Evolutionary conservation across 1,140 invertebrate genomes (phyloP).

Genomic region (Solenopsis fugax): DNA sequence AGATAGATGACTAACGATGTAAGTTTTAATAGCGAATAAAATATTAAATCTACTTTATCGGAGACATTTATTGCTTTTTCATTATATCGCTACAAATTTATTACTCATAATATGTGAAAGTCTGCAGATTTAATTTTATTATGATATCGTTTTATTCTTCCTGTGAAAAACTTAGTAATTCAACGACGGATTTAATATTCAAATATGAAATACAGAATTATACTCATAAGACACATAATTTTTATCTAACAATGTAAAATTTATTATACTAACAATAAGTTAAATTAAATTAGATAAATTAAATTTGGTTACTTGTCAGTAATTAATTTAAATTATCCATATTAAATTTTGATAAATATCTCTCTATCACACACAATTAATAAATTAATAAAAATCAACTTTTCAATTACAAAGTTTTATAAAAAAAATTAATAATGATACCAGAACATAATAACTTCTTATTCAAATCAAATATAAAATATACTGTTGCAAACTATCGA

Average conservation of each 20-base stretch:
- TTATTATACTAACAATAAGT: background rate
- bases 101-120: background rate
- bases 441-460: background rate
- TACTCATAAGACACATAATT: background rate
- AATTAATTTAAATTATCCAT: slow-evolving; percentile 21
- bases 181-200: background rate
- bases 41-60: background rate
- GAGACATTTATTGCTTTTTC: background rate
- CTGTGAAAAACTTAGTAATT: background rate
- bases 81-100: slow-evolving; percentile 18
- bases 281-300: background rate
- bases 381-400: background rate
- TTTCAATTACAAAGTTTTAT: background rate
- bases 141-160: background rate
- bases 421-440: background rate
- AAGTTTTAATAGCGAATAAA: slow-evolving; percentile 32
- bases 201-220: background rate
- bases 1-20: background rate
- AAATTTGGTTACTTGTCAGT: background rate
- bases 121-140: background rate
- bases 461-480: background rate
- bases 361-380: background rate
- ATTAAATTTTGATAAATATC: background rate
- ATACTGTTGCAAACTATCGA: background rate
- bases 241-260: background rate